Evolutionary conservation across 2,113 vertebrate species (phyloP).

Genomic region (Archocentrus centrarchus): DNA sequence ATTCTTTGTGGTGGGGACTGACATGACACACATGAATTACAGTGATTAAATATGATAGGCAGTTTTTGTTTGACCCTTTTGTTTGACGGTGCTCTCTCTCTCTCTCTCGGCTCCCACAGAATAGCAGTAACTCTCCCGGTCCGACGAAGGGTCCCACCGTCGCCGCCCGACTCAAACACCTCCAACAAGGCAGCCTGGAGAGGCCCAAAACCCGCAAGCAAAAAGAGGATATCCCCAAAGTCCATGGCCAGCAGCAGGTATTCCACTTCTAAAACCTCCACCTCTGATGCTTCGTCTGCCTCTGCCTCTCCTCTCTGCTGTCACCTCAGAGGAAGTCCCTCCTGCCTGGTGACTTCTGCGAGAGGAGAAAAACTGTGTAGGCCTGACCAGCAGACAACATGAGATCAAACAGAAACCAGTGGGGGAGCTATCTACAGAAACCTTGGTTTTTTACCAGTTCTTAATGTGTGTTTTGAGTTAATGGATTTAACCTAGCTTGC

Average conservation of each 20-base stretch:
- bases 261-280: conserved; percentile 78
- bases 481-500: conserved; percentile 53
- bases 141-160: conserved; percentile 87
- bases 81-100: not conserved
- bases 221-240: conserved; percentile 90
- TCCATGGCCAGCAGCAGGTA: conserved; percentile 97
- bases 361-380: conserved; percentile 29
- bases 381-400: conserved; percentile 28
- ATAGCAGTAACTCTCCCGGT: conserved; percentile 81
- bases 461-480: conserved; percentile 58
- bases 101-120: conserved; percentile 45
- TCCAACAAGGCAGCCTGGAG: conserved; percentile 90
- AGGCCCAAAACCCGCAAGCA: conserved; percentile 89
- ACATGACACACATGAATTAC: rapidly evolving
- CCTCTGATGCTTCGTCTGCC: conserved; percentile 45
- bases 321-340: conserved; percentile 26
- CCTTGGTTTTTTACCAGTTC: conserved; percentile 33
- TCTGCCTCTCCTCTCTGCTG: conserved; percentile 38
- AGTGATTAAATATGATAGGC: not conserved
- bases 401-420: conserved; percentile 8
- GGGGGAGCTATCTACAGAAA: conserved; percentile 26
- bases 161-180: conserved; percentile 89
- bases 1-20: too few relatives aligned
- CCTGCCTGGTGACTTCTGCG: not conserved
- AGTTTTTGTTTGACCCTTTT: not conserved